Conservation (phyloP, 2,888 invertebrate species). For the Aporophyla lueneburgensis region DNA sequence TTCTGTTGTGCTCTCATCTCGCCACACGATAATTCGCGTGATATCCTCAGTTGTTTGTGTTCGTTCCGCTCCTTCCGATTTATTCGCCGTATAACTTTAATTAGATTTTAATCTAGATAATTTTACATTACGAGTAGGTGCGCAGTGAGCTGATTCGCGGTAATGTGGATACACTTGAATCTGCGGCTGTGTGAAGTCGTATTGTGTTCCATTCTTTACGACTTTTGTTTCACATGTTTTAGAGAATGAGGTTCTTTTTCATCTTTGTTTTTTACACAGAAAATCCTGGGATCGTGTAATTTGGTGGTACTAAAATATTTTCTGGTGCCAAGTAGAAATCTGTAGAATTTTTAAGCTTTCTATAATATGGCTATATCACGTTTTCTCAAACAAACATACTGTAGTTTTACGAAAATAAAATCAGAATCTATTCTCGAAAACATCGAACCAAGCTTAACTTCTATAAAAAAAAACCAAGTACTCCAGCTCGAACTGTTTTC, state of each 20-base stretch:
- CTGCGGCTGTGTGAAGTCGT: not conserved
- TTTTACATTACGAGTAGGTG: slow-evolving; percentile 19
- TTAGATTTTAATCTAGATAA: slow-evolving; percentile 59
- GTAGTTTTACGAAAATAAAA: not conserved
- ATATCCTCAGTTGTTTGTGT: slow-evolving; percentile 40
- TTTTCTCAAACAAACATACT: not conserved
- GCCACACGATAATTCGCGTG: slow-evolving; percentile 32
- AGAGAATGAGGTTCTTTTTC: not conserved
- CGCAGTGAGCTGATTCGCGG: not conserved
- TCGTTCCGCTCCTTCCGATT: slow-evolving; percentile 27
- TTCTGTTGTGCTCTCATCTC: slow-evolving; percentile 8
- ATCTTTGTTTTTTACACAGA: not conserved
- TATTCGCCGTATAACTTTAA: slow-evolving; percentile 48
- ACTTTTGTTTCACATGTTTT: slow-evolving; percentile 17
- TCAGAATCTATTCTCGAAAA: not conserved
- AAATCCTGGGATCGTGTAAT: not conserved
- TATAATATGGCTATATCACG: not conserved
- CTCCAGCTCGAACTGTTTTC: slow-evolving; percentile 14
- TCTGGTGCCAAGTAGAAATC: not conserved
- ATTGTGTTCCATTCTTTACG: slow-evolving; percentile 41
- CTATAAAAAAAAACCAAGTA: not conserved
- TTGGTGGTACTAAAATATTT: not conserved
- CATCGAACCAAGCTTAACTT: not conserved
- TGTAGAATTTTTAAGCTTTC: not conserved
- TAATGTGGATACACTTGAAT: slow-evolving; percentile 15